Conservation (phyloP, 2,888 invertebrate genomes). For the Dendrolimus houi region DNA sequence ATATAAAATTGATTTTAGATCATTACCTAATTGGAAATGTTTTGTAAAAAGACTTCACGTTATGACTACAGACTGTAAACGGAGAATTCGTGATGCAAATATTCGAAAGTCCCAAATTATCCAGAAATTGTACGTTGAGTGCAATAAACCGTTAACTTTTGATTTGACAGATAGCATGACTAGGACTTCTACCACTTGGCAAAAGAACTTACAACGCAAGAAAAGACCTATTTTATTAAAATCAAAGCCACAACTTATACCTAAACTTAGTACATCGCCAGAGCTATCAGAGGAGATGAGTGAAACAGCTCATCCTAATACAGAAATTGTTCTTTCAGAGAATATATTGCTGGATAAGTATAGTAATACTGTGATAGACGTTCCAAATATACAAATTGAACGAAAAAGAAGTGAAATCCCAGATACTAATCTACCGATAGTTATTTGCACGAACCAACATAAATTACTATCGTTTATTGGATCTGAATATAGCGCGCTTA, state of each 20-base stretch:
- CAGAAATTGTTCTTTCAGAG: slow-evolving; percentile 26
- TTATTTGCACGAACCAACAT: slow-evolving; percentile 39
- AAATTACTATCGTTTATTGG: slow-evolving; percentile 33
- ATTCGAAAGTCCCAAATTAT: slow-evolving; percentile 43
- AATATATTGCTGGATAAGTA: slow-evolving; percentile 5
- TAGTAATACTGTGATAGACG: slow-evolving; percentile 1
- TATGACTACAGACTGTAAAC: slow-evolving; percentile 30
- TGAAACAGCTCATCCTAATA: slow-evolving; percentile 37
- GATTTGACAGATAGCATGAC: slow-evolving; percentile 37
- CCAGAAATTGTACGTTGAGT: slow-evolving; percentile 40
- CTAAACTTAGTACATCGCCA: slow-evolving; percentile 6
- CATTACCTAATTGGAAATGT: slow-evolving; percentile 45
- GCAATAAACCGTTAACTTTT: slow-evolving; percentile 45
- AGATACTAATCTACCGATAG: slow-evolving; percentile 24
- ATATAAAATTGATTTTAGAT: slow-evolving; percentile 41
- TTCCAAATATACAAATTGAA: slow-evolving; percentile 16
- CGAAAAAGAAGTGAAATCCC: slow-evolving; percentile 9
- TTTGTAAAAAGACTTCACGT: slow-evolving; percentile 37
- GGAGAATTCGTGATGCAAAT: slow-evolving; percentile 34
- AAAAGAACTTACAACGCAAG: slow-evolving; percentile 18
- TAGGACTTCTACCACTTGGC: slow-evolving; percentile 47
- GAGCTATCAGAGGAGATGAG: slow-evolving; percentile 17
- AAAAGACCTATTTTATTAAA: slow-evolving; percentile 9
- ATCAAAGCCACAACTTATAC: slow-evolving; percentile 4
- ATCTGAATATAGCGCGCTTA: slow-evolving; percentile 23